A percentile compares a stretch with the other conserved stretches of the same genome.
Evolutionary conservation across 2,113 vertebrate species (phyloP).

Genomic region (Dipodomys spectabilis): DNA sequence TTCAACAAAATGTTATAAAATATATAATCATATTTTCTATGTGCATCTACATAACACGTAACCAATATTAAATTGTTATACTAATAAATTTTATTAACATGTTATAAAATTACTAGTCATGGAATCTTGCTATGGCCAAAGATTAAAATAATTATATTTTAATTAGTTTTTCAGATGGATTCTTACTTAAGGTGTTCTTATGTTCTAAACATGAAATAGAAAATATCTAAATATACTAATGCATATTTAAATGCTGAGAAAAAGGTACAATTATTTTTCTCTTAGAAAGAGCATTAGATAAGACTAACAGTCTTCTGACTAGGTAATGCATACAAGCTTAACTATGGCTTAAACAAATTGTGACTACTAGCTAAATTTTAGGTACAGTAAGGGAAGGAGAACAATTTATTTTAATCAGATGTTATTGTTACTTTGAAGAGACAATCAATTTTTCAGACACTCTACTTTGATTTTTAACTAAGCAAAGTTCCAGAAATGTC

Average conservation of each 20-base stretch:
- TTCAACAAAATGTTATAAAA: not conserved
- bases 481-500: not conserved
- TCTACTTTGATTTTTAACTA: not conserved
- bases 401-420: not conserved
- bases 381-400: rapidly evolving
- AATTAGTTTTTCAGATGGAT: not conserved
- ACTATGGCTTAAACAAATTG: not conserved
- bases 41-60: not conserved
- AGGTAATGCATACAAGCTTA: not conserved
- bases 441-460: not conserved
- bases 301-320: not conserved
- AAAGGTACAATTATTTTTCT: conserved; percentile 39
- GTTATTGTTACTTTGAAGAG: not conserved
- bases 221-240: not conserved
- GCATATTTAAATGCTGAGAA: conserved; percentile 3
- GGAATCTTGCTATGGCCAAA: not conserved
- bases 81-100: not conserved
- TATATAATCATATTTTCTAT: not conserved
- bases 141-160: not conserved
- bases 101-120: conserved; percentile 20
- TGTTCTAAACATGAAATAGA: not conserved
- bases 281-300: not conserved
- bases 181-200: not conserved
- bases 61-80: not conserved
- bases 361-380: not conserved